A percentile compares a stretch with the other conserved stretches of the same genome.
phyloP scores from a whole-genome alignment of 2,113 vertebrate genomes.

The Macaca fascicularis region T2T-MFA8v1.1 NC_088375.1:130802501-130803000 shows the following conservation, averaged over 20 bases:
- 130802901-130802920: not conserved
- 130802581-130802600: constrained; percentile 39
- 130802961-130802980: not conserved
- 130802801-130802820: not conserved
- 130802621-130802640: constrained; percentile 1
- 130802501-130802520: not conserved
- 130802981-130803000: not conserved
- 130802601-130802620: constrained; percentile 8
- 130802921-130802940: not conserved
- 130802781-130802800: not conserved
- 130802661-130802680: not conserved
- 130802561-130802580: not conserved
- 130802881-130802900: not conserved
- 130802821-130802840: not conserved
- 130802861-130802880: not conserved
- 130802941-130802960: not conserved
- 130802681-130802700: not conserved
- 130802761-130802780: not conserved
- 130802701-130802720: not conserved
- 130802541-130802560: not conserved
- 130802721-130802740: not conserved
- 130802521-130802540: not conserved
- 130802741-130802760: not conserved
- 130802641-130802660: not conserved
- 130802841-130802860: not conserved